Evolutionary conservation across 1,140 invertebrate genomes (phyloP), one percentile per base, ranked within the genome.

Genomic region (Meloidogyne floridensis): DNA sequence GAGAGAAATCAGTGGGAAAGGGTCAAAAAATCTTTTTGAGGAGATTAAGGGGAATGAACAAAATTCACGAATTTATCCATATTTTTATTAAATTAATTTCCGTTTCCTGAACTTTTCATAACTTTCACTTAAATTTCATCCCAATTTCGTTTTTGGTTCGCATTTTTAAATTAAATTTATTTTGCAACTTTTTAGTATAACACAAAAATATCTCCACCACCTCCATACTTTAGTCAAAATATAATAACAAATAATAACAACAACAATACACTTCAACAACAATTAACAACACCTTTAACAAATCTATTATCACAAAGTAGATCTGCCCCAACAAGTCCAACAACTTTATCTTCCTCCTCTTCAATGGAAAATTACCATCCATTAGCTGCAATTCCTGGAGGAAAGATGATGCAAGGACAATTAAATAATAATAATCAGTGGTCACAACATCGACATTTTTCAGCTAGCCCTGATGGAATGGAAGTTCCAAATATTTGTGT

Each of bases 401-500:
- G 59, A n/a, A 53, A 72, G 2, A 65, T n/a, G n/a, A 47, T 47
- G 72, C 54, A 80, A 51, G 51, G 79, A 18, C 59, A 43, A 10
- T 69, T 77, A 42, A 74, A 32, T 32, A 32, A 32, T 32, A 32
- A 32, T 32, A 32, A 77, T 18, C 86, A 75, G 56, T 85, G 81
- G 86, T 56, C 85, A n/a, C 85, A 86, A 13, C 81, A 56, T 47
- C 15, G 84, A 72, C 86, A 86, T 72, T 86, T 80, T 69, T 85
- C 83, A 8, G 86, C 85, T 8, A 89, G 87, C 42, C 85, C 85
- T 11, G 85, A 86, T 72, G 81, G 70, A 2, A 71, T 84, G 32
- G 84, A 85, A 42, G 86, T 86, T 51, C 85, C 85, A 18, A 86
- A 86, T 53, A 86, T 86, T 78, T 85, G 86, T 54, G 72, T 86